phyloP scores from a whole-genome alignment of 2,797 vertebrate genomes.

The Enteromius thamalakanensis region DNA sequence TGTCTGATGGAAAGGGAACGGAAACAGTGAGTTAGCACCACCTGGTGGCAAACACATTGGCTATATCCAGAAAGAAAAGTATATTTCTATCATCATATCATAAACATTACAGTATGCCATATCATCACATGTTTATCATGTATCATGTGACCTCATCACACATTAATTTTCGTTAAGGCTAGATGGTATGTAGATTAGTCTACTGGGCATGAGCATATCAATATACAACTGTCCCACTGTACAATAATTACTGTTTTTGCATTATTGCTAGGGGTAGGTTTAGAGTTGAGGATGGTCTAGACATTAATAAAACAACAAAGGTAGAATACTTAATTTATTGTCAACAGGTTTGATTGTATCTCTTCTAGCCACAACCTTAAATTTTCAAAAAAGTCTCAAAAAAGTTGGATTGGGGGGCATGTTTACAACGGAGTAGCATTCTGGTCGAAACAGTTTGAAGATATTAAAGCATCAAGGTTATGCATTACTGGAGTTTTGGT shows the following conservation, averaged over 20 bases:
- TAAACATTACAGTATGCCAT: neutral
- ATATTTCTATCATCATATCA: neutral
- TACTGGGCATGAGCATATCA: neutral
- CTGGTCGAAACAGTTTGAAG: no score
- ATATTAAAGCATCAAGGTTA: no score
- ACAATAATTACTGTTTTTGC: neutral
- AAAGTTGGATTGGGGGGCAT: no score
- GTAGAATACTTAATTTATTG: neutral
- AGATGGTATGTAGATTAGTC: neutral
- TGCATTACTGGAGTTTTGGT: no score
- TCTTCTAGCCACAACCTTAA: neutral
- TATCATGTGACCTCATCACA: neutral
- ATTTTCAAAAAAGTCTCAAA: neutral
- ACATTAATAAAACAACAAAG: neutral
- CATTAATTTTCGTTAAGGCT: neutral
- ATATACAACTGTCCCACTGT: neutral
- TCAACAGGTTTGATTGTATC: neutral
- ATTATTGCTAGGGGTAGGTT: neutral
- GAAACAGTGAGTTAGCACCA: neutral
- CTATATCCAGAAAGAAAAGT: neutral
- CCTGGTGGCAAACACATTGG: slow-evolving; percentile 37
- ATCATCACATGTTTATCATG: neutral
- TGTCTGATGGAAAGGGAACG: slow-evolving; percentile 80
- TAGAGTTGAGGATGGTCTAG: no score
- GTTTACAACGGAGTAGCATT: no score